Evolutionary conservation across 2,797 vertebrate genomes (phyloP).

Genomic region (Amphiprion clarkii): DNA sequence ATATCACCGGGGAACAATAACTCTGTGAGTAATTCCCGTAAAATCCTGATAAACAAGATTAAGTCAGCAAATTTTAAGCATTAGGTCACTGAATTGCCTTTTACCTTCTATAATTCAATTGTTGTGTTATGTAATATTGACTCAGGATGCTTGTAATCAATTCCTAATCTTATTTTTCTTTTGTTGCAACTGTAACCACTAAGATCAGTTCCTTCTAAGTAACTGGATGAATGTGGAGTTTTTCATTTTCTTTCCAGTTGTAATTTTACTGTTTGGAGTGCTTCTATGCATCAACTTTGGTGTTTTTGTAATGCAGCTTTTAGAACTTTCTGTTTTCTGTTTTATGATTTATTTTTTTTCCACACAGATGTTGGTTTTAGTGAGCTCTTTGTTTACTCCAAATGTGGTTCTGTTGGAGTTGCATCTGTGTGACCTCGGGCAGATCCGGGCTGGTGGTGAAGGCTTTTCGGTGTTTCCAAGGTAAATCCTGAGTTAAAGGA

Average conservation of each 20-base stretch:
- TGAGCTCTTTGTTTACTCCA: constrained; percentile 87
- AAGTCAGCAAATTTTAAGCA: not conserved
- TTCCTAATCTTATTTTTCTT: not conserved
- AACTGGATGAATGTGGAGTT: not conserved
- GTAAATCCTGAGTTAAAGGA: constrained; percentile 71
- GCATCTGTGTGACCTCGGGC: constrained; percentile 50
- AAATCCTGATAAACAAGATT: constrained; percentile 1
- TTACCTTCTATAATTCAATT: not conserved
- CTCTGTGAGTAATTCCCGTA: constrained; percentile 79
- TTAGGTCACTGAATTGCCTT: not conserved
- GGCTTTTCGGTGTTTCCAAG: constrained; percentile 87
- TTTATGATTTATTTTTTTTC: constrained; percentile 15
- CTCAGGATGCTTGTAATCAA: not conserved
- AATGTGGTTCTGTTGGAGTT: constrained; percentile 84
- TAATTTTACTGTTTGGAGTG: not conserved
- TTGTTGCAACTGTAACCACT: not conserved
- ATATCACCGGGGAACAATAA: constrained; percentile 65
- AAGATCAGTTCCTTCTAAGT: not conserved
- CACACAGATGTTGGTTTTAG: constrained; percentile 85
- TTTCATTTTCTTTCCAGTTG: not conserved
- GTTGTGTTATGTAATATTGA: not conserved
- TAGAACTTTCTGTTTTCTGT: constrained; percentile 51
- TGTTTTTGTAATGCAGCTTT: constrained; percentile 32
- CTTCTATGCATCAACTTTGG: not conserved
- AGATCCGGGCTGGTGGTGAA: constrained; percentile 11